phyloP scores from a whole-genome alignment of 2,888 invertebrate species.

The Palloptera scutellata region DNA sequence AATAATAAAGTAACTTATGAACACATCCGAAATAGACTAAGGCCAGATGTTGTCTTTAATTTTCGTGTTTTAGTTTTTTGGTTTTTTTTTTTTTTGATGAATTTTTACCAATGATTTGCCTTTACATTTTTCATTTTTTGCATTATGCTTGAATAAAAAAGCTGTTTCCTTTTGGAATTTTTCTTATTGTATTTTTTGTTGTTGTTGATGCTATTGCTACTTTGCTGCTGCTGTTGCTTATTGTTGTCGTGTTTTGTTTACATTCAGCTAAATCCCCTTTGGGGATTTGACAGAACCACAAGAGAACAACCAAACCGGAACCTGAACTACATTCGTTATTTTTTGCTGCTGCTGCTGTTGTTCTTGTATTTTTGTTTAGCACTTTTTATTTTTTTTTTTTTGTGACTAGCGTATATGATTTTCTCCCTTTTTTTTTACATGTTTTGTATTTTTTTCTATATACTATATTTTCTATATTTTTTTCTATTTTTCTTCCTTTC shows the following conservation, averaged over 20 bases:
- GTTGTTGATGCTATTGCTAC: neutral
- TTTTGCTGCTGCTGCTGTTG: no score
- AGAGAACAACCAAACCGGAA: slow-evolving; percentile 5
- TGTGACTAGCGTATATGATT: no score
- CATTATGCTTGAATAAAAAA: neutral
- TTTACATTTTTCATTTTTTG: slow-evolving; percentile 1
- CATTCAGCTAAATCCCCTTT: slow-evolving; percentile 6
- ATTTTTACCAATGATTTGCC: no score
- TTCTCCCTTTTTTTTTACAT: no score
- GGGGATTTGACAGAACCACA: slow-evolving; percentile 6
- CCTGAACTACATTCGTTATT: slow-evolving; percentile 9
- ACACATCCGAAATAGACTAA: no score
- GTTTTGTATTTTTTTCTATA: no score
- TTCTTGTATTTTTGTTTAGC: no score
- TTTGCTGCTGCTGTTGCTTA: neutral
- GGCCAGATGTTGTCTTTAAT: neutral
- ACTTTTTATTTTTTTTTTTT: no score
- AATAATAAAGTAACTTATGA: no score
- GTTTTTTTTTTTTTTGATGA: neutral
- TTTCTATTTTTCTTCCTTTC: neutral
- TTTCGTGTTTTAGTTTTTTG: slow-evolving; percentile 2
- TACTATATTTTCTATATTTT: no score
- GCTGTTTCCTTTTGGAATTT: neutral
- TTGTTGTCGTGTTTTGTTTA: no score
- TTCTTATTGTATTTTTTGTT: no score